Percentiles rank a stretch among this genome's conserved stretches.
Evolutionary conservation across 2,113 vertebrate species (phyloP).

Genomic region (Phalacrocorax pelagicus): DNA sequence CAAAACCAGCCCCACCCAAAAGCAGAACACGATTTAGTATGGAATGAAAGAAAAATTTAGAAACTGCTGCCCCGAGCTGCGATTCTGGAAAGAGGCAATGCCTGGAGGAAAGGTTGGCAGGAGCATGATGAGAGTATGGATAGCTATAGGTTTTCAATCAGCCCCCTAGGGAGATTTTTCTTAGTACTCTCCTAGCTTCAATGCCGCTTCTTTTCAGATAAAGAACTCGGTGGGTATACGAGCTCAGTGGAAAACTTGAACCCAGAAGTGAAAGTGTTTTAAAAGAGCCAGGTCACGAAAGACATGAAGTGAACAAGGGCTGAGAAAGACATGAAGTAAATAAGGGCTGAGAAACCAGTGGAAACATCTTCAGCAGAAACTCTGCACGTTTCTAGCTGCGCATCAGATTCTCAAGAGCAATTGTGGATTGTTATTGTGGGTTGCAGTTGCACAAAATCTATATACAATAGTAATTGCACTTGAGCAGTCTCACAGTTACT

Average conservation of each 20-base stretch:
- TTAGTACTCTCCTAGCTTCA: neutral
- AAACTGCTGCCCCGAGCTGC: neutral
- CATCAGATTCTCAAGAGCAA: neutral
- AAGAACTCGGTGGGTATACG: fast-evolving
- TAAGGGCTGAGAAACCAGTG: neutral
- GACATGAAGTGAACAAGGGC: neutral
- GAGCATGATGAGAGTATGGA: neutral
- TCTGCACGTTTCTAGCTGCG: neutral
- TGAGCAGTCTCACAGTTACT: neutral
- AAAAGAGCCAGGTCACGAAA: neutral
- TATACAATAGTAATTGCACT: neutral
- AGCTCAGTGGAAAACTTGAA: neutral
- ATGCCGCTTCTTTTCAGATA: neutral
- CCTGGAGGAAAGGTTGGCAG: neutral
- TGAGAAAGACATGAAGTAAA: neutral
- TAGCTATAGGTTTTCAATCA: neutral
- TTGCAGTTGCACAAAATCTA: neutral
- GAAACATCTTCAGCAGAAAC: neutral
- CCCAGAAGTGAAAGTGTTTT: neutral
- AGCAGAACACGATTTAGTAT: neutral
- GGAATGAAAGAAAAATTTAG: neutral
- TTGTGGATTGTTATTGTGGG: neutral
- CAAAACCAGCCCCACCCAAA: neutral
- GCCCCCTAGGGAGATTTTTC: neutral
- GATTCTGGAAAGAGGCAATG: neutral